These are phyloP conservation scores for Myrmecophaga tridactyla DNA, from an alignment of 2,113 vertebrate species.

Conservation along the genomic window DNA sequence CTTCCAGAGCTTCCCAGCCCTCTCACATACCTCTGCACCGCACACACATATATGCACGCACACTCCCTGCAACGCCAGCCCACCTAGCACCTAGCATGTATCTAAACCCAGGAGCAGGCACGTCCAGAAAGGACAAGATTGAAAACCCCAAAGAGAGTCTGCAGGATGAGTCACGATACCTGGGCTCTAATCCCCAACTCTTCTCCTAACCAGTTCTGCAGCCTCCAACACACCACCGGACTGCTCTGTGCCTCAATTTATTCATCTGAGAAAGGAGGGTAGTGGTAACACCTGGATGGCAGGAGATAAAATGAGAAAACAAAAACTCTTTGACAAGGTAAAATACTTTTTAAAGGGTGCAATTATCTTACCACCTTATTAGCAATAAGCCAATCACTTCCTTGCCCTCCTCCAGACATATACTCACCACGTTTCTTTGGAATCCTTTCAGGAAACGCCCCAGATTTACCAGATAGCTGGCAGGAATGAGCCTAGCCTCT, in stretches of 20 bases:
- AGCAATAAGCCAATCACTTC: background rate
- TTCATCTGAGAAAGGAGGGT: background rate
- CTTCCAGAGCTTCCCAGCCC: background rate
- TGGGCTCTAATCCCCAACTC: background rate
- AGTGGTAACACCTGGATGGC: background rate
- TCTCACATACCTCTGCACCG: background rate
- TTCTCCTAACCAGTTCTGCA: background rate
- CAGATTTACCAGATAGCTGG: background rate
- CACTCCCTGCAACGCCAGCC: background rate
- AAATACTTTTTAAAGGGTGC: slow-evolving; percentile 1
- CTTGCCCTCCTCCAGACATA: background rate
- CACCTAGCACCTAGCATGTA: background rate
- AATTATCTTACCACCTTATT: background rate
- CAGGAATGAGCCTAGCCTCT: slow-evolving; percentile 23
- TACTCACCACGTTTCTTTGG: background rate
- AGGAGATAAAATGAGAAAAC: background rate
- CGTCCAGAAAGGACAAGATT: background rate
- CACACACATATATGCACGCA: no score
- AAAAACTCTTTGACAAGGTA: background rate
- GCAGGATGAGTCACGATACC: background rate
- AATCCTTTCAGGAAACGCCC: slow-evolving; percentile 8
- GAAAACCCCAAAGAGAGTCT: background rate
- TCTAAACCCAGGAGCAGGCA: background rate
- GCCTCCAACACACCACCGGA: background rate
- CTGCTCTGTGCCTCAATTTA: background rate